These are phyloP conservation scores for Bradysia coprophila DNA, from an alignment of 1,140 invertebrate genomes.

Conservation along the genomic window DNA sequence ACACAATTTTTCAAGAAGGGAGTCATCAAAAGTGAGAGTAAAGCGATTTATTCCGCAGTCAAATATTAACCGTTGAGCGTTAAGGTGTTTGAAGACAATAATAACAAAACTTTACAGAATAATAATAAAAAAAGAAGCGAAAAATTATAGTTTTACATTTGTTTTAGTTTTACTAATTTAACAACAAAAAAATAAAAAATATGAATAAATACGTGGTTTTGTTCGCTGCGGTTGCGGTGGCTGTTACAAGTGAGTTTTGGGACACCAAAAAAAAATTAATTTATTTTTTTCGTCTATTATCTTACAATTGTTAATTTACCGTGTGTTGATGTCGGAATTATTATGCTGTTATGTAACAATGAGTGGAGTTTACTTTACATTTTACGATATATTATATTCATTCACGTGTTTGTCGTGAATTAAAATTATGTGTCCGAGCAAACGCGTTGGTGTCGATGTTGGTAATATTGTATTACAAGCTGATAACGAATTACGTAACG, in stretches of 20 bases:
- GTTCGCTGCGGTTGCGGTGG: slow-evolving; percentile 15
- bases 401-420: too few species aligned
- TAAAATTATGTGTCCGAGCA: too few species aligned
- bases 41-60: slow-evolving; percentile 17
- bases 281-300: background rate
- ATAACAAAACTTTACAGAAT: background rate
- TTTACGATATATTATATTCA: too few species aligned
- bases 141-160: background rate
- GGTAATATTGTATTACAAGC: too few species aligned
- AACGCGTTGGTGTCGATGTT: too few species aligned
- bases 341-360: too few species aligned
- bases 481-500: too few species aligned
- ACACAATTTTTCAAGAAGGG: slow-evolving; percentile 8
- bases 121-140: background rate
- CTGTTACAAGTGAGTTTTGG: slow-evolving; percentile 22
- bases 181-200: slow-evolving; percentile 8
- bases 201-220: slow-evolving; percentile 21
- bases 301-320: background rate
- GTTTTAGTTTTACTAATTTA: background rate
- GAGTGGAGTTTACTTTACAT: too few species aligned
- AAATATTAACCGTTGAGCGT: slow-evolving; percentile 20
- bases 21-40: slow-evolving; percentile 24
- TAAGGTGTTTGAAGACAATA: slow-evolving; percentile 9
- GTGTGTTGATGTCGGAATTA: too few species aligned
- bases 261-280: too few species aligned